Evolutionary conservation across 2,888 invertebrate species (phyloP).

Genomic region (Arctia plantaginis): DNA sequence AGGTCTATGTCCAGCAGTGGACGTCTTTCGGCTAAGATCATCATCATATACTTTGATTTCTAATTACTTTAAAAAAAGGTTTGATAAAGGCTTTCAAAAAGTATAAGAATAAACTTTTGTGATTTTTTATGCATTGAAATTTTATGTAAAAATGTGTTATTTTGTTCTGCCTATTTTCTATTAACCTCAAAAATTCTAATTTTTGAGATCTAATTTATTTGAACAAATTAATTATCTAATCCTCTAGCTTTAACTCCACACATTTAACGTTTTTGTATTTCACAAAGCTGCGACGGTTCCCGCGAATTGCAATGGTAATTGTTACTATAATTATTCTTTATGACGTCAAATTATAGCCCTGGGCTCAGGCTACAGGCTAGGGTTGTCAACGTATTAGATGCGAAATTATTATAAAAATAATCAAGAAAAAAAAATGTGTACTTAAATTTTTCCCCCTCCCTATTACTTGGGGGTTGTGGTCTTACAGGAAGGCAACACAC

Average conservation of each 20-base stretch:
- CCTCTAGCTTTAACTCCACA: slow-evolving; percentile 35
- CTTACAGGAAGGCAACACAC: too few species aligned
- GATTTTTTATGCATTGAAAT: background rate
- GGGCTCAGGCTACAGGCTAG: slow-evolving; percentile 11
- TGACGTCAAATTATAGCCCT: slow-evolving; percentile 67
- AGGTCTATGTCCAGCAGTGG: too few species aligned
- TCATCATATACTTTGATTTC: too few species aligned
- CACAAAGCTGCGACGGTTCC: slow-evolving; percentile 59
- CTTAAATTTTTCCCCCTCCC: too few species aligned
- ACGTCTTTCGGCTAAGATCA: too few species aligned
- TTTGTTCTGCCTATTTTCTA: too few species aligned
- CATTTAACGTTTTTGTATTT: slow-evolving; percentile 55
- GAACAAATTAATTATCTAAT: background rate
- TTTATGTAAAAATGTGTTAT: too few species aligned
- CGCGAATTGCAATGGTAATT: slow-evolving; percentile 58
- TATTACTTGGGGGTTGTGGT: too few species aligned
- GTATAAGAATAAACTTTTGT: background rate
- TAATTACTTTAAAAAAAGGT: too few species aligned
- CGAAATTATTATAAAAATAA: too few species aligned
- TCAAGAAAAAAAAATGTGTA: too few species aligned
- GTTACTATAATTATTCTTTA: slow-evolving; percentile 68
- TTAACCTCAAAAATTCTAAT: background rate
- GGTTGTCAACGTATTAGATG: slow-evolving; percentile 18
- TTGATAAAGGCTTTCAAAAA: background rate
- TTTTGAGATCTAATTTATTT: background rate